These are phyloP conservation scores for Periophthalmus magnuspinnatus DNA, from an alignment of 2,797 vertebrate genomes.

Conservation along the genomic window DNA sequence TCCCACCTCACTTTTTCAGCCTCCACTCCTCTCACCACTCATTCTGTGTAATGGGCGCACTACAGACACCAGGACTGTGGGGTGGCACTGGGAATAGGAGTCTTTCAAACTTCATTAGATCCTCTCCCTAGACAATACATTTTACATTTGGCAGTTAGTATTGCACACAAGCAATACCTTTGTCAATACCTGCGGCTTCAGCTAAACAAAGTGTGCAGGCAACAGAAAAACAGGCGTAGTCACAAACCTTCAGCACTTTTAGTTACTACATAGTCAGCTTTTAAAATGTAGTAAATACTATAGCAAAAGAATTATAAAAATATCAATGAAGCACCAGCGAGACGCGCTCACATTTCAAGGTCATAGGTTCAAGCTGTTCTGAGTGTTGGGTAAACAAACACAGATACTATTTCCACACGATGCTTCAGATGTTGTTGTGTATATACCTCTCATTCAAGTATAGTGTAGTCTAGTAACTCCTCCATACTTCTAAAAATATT, in stretches of 20 bases:
- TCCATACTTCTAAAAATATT: too few species aligned
- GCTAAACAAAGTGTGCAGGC: too few species aligned
- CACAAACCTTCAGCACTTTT: too few species aligned
- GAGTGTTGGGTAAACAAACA: not conserved
- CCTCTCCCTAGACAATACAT: not conserved
- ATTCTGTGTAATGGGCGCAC: constrained; percentile 31
- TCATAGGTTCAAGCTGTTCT: not conserved
- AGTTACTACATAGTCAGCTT: too few species aligned
- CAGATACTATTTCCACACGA: too few species aligned
- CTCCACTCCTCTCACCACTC: constrained; percentile 26
- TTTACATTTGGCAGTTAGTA: not conserved
- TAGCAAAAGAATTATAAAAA: too few species aligned
- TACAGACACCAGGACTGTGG: not conserved
- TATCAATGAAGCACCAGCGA: not conserved
- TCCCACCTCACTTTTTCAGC: constrained; percentile 54
- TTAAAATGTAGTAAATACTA: too few species aligned
- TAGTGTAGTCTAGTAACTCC: too few species aligned
- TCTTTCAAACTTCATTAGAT: not conserved
- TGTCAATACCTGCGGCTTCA: too few species aligned
- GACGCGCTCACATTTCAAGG: not conserved
- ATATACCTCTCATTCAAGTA: too few species aligned
- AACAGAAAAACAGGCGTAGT: too few species aligned
- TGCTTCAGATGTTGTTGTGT: too few species aligned
- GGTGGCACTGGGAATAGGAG: not conserved
- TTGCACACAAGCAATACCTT: not conserved